Evolutionary conservation across 2,113 vertebrate genomes (phyloP).

Genomic region (Tyrannus savana): DNA sequence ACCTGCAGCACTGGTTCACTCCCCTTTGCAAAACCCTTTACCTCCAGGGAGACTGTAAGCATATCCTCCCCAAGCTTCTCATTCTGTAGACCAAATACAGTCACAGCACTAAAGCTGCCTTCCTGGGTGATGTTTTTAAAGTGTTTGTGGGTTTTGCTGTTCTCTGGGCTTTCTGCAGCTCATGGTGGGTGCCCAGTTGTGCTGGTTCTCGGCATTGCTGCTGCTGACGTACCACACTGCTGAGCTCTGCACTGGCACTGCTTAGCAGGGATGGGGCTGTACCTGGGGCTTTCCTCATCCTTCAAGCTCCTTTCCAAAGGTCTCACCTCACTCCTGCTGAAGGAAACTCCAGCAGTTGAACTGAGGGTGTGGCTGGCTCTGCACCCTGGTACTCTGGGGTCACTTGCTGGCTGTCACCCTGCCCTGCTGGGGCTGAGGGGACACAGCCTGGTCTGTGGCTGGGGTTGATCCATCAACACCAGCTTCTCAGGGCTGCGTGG

Average conservation of each 20-base stretch:
- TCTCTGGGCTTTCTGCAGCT: neutral
- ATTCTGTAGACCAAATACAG: neutral
- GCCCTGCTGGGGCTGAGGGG: rapidly evolving
- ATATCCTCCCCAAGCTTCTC: neutral
- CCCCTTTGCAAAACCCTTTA: neutral
- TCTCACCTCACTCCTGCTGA: neutral
- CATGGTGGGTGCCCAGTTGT: neutral
- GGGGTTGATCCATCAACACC: neutral
- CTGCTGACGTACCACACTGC: neutral
- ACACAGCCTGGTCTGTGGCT: neutral
- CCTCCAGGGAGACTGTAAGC: rapidly evolving
- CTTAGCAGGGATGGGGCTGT: neutral
- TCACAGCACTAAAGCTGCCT: neutral
- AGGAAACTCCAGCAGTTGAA: neutral
- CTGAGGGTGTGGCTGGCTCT: neutral
- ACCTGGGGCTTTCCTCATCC: neutral
- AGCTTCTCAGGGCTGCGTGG: neutral
- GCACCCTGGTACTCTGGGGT: neutral
- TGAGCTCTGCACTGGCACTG: neutral
- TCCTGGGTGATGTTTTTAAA: neutral
- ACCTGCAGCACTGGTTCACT: neutral
- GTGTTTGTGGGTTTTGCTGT: neutral
- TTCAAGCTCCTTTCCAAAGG: neutral
- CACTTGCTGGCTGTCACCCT: neutral
- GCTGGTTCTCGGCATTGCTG: neutral